phyloP scores from a whole-genome alignment of 2,888 invertebrate genomes.

The Hipparchia semele region DNA sequence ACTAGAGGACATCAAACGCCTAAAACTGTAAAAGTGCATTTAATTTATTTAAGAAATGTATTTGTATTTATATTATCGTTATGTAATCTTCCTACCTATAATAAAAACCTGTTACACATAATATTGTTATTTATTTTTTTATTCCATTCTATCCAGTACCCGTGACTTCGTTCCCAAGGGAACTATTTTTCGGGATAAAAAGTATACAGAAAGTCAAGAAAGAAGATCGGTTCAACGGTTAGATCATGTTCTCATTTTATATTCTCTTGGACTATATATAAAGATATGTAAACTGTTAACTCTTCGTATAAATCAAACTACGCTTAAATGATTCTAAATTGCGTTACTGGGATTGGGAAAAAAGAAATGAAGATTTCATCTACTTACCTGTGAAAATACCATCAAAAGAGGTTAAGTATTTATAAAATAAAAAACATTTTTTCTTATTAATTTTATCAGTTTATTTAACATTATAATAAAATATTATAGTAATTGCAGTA shows the following conservation, averaged over 20 bases:
- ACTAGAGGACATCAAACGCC: conserved; percentile 91
- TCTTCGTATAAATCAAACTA: too few species aligned
- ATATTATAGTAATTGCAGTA: conserved; percentile 8
- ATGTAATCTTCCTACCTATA: background rate
- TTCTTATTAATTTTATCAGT: background rate
- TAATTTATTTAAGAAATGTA: background rate
- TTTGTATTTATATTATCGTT: background rate
- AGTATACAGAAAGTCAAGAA: too few species aligned
- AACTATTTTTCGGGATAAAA: too few species aligned
- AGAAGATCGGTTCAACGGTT: too few species aligned
- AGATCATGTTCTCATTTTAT: too few species aligned
- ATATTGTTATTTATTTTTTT: background rate
- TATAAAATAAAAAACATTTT: background rate
- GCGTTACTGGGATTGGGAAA: too few species aligned
- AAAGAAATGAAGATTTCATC: too few species aligned
- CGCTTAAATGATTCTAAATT: too few species aligned
- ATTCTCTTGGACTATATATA: too few species aligned
- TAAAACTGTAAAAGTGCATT: conserved; percentile 57
- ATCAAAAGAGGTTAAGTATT: too few species aligned
- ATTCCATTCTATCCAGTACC: background rate
- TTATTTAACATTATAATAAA: background rate
- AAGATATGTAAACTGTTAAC: too few species aligned
- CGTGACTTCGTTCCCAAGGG: background rate
- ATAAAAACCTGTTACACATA: background rate
- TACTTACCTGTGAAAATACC: too few species aligned